Evolutionary conservation across 2,113 vertebrate species (phyloP).

Genomic region (Butorides virescens): DNA sequence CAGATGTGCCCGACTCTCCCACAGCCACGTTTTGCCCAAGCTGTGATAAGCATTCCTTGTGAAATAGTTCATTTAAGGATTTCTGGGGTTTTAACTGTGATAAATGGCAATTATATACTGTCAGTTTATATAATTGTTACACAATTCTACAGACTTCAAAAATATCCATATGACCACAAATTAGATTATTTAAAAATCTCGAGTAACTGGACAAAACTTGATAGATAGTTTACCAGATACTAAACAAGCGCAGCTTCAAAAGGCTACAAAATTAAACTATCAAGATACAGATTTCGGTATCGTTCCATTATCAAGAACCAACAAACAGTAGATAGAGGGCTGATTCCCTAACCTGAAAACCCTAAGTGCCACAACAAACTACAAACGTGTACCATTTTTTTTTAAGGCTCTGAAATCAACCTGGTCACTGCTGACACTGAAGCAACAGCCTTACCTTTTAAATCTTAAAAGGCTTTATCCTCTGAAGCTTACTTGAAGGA

Average conservation of each 20-base stretch:
- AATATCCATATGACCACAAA: not conserved
- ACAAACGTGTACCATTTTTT: not conserved
- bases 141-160: not conserved
- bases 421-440: constrained; percentile 11
- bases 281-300: not conserved
- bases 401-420: not conserved
- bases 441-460: not conserved
- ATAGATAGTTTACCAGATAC: not conserved
- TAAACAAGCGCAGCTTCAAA: not conserved
- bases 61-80: not conserved
- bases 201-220: not conserved
- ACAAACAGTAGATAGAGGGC: not conserved
- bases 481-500: not conserved
- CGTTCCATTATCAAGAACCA: not conserved
- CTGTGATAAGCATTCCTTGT: not conserved
- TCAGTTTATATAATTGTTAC: not conserved
- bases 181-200: not conserved
- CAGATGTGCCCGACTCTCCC: not conserved
- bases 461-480: not conserved
- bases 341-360: not conserved
- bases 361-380: not conserved
- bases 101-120: not conserved
- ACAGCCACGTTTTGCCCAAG: not conserved
- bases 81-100: not conserved
- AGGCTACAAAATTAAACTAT: not conserved